A percentile compares a stretch with the other conserved stretches of the same genome.
These are phyloP conservation scores for Platyrinchus mystaceus DNA, from an alignment of 2,797 vertebrate species.

Conservation along the genomic window DNA sequence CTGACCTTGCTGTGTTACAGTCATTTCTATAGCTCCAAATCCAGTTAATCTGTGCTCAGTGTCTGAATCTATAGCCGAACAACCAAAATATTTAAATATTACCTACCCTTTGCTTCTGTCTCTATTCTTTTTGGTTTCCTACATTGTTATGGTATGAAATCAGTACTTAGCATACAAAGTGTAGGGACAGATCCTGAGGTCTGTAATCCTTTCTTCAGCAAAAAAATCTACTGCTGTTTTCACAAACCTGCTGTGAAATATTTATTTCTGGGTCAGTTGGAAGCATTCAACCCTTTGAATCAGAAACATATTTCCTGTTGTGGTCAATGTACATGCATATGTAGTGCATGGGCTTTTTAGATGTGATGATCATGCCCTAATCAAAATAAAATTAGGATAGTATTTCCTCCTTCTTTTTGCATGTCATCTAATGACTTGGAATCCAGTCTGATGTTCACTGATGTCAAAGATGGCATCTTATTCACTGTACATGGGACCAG, in stretches of 20 bases:
- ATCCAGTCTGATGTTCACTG: neutral
- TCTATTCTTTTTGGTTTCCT: neutral
- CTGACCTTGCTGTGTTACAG: constrained; percentile 52
- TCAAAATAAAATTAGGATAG: neutral
- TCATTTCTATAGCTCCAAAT: constrained; percentile 24
- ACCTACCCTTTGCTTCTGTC: neutral
- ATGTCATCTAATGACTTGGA: neutral
- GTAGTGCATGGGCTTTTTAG: neutral
- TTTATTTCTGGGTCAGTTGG: neutral
- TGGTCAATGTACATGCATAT: neutral
- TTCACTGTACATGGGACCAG: neutral
- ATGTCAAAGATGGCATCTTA: neutral
- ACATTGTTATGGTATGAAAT: neutral
- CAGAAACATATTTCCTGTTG: neutral
- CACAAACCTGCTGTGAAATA: neutral
- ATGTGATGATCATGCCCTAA: neutral
- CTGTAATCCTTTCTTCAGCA: neutral
- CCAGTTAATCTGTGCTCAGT: constrained; percentile 6
- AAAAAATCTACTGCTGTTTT: neutral
- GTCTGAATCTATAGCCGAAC: constrained; percentile 1
- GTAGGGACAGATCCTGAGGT: neutral
- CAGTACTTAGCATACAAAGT: neutral
- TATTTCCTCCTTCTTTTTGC: neutral
- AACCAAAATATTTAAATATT: constrained; percentile 28
- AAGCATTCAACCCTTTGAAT: neutral